Evolutionary conservation across 1,140 invertebrate genomes (phyloP), one percentile per base, ranked within the genome.

Genomic region (Phymastichus coffea): DNA sequence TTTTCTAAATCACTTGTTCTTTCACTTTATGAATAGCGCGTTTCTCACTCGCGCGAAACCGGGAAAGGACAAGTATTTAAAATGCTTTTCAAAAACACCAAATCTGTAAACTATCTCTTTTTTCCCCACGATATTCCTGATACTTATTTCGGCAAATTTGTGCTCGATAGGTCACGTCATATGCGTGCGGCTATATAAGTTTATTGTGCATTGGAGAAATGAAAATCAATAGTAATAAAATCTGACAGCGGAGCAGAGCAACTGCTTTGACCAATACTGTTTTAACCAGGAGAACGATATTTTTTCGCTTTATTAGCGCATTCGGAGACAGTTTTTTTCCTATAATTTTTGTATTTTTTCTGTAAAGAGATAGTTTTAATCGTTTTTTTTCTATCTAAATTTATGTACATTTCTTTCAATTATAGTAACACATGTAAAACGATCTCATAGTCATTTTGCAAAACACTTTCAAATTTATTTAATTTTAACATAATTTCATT

Each of bases 151-250:
- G 37, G 26, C 43, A 48, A 22, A 58, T 58, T 58, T 59, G 57
- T 59, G 57, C 57, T 59, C 15, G 30, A 41, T 23, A 52, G 48
- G 37, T 58, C 38, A 28, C 57, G 48, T 57, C 37, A 6, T 43
- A 23, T 26, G 57, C 28, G 14, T 28, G 40, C 48, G 25, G 40
- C 57, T 37, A 7, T 28, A 20, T 35, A 22, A 65, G 55, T 62
- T 69, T 58, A 68, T 73, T 73, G 71, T 73, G 71, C 70, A 68
- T 64, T 65, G 35, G 66, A 65, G 66, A 61, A 63, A 66, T n/a
- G n/a, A n/a, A 70, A 65, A 57, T 63, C 43, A 60, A 70, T 8
- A 35, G 62, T 69, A 71, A 61, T 67, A 67, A 66, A 70, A 70
- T 57, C 64, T 67, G 61, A 68, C 70, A 72, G 61, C 63, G 65